Base-by-base conservation (phyloP, 92 coral and sea anemone species). In the Porites cylindrica region DNA sequence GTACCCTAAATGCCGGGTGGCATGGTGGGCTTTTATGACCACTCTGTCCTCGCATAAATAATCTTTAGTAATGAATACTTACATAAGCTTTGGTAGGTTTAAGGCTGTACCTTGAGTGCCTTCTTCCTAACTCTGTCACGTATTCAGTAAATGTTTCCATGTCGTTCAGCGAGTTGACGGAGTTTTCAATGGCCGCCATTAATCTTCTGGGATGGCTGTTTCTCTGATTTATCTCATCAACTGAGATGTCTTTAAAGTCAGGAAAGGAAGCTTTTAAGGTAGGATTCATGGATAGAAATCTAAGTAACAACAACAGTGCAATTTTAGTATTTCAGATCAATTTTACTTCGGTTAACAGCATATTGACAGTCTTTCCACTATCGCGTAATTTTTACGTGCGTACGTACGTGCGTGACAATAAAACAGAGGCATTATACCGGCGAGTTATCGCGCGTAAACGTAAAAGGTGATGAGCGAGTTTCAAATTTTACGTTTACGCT, bases 101-200 rank as follows among this genome's bases (percentile, higher is more conserved):
- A 47, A 61, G 2, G 23, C 51, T 74, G 23, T 60, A 65, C 5
- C 54, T 16, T 17, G 80, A 72, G 24, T 94, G 98, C 23, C 98
- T 66, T 51, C 77, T 89, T 18, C 98, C 98, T 29, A 94, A 71
- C 66, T 91, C 91, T 8, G 72, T 65, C 66, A 92, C 65, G 73
- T 91, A 90, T 60, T 79, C 64, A 11, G 84, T 71, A 58, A 90
- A 88, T 12, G 90, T 86, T 64, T 94, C 92, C 8, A 89, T 52
- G 43, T 94, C 95, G 43, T 92, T 88, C 10, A 94, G 80, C 11
- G 95, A 75, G 66, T 70, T 50, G 2, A 92, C 95, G 2, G 92
- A 93, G 56, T 90, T 88, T 83, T 88, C 90, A 12, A 94, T 65
- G 8, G 95, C 94, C 11, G 76, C 91, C 94, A 94, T 90, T 9